A percentile compares a stretch with the other conserved stretches of the same genome.
These are phyloP conservation scores for Acronicta leporina DNA, from an alignment of 2,888 invertebrate species.

Conservation along the genomic window DNA sequence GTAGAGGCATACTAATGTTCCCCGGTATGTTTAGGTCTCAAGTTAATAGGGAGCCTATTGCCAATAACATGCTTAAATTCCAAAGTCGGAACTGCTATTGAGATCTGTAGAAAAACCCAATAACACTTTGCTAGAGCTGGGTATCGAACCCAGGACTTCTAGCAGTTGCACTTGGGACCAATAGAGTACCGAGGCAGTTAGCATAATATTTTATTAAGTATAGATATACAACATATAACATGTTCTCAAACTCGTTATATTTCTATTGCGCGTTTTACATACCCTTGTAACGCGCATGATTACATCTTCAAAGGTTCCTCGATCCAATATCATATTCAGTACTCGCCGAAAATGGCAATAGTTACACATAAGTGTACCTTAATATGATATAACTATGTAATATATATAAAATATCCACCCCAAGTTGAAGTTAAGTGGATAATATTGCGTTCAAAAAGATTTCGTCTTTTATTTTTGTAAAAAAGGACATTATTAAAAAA, in stretches of 20 bases:
- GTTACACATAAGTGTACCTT: not conserved
- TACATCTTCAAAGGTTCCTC: constrained; percentile 35
- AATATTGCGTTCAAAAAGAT: constrained; percentile 9
- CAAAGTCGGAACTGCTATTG: too few relatives aligned
- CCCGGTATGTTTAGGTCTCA: too few relatives aligned
- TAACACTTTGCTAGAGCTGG: too few relatives aligned
- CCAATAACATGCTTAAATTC: too few relatives aligned
- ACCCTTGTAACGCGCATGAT: constrained; percentile 21
- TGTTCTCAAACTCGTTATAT: constrained; percentile 5
- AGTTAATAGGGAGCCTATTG: too few relatives aligned
- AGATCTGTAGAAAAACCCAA: too few relatives aligned
- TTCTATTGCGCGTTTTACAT: constrained; percentile 25
- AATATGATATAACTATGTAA: not conserved
- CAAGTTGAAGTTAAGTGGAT: constrained; percentile 8
- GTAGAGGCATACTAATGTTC: too few relatives aligned
- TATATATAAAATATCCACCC: constrained; percentile 3
- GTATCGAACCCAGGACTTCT: too few relatives aligned
- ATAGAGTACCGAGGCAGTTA: too few relatives aligned
- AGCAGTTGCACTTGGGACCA: too few relatives aligned
- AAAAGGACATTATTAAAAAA: too few relatives aligned
- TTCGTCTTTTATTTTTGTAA: not conserved
- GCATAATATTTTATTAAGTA: too few relatives aligned
- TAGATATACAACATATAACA: constrained; percentile 4
- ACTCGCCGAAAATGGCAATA: constrained; percentile 8
- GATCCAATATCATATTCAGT: constrained; percentile 37